Evolutionary conservation across 2,888 invertebrate genomes (phyloP), one percentile per base, ranked within the genome.

Genomic region (Daptonema setosum): DNA sequence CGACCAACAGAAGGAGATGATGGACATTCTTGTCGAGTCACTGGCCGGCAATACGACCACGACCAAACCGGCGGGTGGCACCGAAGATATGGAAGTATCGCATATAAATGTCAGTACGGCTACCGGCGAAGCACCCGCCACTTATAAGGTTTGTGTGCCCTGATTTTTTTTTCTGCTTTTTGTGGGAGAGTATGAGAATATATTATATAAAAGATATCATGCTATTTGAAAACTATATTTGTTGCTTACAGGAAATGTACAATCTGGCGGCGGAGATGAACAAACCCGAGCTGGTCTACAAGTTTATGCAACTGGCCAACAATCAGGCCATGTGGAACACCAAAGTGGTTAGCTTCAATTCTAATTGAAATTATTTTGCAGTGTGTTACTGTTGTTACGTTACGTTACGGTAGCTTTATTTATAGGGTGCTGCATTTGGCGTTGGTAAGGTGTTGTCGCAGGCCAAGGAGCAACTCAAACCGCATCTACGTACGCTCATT

Each of bases 281-380:
- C 69, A 86, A 91, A 70, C 91, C 91, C 0, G 90, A 91, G 70
- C 78, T 93, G 60, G 80, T 90, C 61, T 93, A 93, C 74, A 86
- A 87, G 72, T 93, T 93, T 71, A 85, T 93, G 85, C 84, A 88
- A 71, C 75, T 91, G 61, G 90, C 90, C 0, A 88, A 88, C 76
- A 86, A 90, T 69, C 87, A 91, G 72, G 83, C 87, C 1, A 78
- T 84, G 56, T 93, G 90, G 91, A 88, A 86, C 65, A 87, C 87
- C 8, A 87, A 86, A 70, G 85, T 84, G 77, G 81, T 80, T 5
- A 0, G 51, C 25, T 25, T 3, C 17, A 28, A 51, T 43, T 3
- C 43, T 80, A 35, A n/a, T n/a, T n/a, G n/a, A n/a, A n/a, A n/a
- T n/a, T n/a, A n/a, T n/a, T n/a, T n/a, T n/a, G n/a, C n/a, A n/a